These are phyloP conservation scores for Cirrhinus mrigala DNA, from an alignment of 2,797 vertebrate species.

Conservation along the genomic window DNA sequence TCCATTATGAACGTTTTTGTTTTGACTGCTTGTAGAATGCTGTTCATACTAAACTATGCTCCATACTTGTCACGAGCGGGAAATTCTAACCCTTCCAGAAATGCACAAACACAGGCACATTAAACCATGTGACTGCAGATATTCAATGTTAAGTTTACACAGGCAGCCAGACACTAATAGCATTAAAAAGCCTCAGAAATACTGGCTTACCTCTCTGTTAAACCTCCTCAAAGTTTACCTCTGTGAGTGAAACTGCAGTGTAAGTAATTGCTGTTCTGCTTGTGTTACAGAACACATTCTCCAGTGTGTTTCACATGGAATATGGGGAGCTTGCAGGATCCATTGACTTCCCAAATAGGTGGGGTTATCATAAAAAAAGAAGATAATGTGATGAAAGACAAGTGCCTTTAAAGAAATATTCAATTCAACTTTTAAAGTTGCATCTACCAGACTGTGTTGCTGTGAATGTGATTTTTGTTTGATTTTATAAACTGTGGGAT, in stretches of 20 bases:
- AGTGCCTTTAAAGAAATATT: neutral
- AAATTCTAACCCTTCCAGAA: constrained; percentile 55
- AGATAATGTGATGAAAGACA: neutral
- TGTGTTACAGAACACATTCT: constrained; percentile 90
- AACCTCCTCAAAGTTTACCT: constrained; percentile 23
- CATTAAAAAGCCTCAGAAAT: constrained; percentile 46
- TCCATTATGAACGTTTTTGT: constrained; percentile 38
- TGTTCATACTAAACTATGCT: constrained; percentile 43
- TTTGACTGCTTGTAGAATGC: constrained; percentile 32
- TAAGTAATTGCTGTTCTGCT: constrained; percentile 39
- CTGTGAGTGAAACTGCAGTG: neutral
- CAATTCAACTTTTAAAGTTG: neutral
- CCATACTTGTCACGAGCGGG: constrained; percentile 59
- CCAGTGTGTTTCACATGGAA: constrained; percentile 97
- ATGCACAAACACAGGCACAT: constrained; percentile 36
- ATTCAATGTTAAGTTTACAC: constrained; percentile 41
- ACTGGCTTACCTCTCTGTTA: constrained; percentile 10
- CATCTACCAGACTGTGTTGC: no score
- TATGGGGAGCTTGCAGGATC: constrained; percentile 84
- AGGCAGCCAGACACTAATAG: constrained; percentile 57
- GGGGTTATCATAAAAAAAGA: neutral
- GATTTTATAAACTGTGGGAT: no score
- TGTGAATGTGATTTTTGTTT: no score
- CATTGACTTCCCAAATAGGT: constrained; percentile 85
- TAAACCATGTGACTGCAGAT: constrained; percentile 29